These are phyloP conservation scores for Linnaemya vulpina DNA, from an alignment of 2,888 invertebrate genomes.

Conservation along the genomic window DNA sequence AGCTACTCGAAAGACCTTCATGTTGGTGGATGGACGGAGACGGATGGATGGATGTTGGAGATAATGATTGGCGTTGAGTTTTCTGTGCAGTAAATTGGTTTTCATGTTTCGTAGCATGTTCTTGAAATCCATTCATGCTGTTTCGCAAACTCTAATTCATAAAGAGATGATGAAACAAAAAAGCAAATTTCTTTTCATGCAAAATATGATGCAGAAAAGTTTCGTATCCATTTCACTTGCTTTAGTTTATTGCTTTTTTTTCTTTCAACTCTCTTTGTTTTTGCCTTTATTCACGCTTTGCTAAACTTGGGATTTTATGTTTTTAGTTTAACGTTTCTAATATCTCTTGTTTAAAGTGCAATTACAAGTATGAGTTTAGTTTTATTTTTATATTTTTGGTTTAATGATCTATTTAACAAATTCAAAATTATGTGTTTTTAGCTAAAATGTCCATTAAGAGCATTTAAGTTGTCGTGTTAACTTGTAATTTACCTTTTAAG, in stretches of 20 bases:
- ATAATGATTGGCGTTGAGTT: not conserved
- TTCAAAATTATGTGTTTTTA: constrained; percentile 20
- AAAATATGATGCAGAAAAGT: constrained; percentile 3
- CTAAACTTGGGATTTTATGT: constrained; percentile 27
- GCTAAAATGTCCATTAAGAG: constrained; percentile 3
- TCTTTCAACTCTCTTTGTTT: not conserved
- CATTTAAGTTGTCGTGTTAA: constrained; percentile 31
- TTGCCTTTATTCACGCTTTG: constrained; percentile 53
- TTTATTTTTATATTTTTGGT: not conserved
- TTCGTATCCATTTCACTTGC: constrained; percentile 31
- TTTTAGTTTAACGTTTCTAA: constrained; percentile 2
- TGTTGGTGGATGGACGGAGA: not conserved
- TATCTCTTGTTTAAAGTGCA: constrained; percentile 9
- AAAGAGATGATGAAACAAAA: constrained; percentile 24
- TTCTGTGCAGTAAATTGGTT: constrained; percentile 19
- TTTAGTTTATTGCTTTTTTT: not conserved
- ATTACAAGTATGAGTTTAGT: not conserved
- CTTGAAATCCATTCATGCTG: constrained; percentile 49
- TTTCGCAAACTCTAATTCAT: constrained; percentile 37
- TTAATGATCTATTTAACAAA: constrained; percentile 47
- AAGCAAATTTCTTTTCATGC: constrained; percentile 37
- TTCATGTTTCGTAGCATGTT: constrained; percentile 52
- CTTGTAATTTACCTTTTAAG: constrained; percentile 1
- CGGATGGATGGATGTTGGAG: not conserved
- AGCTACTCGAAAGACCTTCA: constrained; percentile 41